A percentile compares a stretch with the other conserved stretches of the same genome.
Conservation (phyloP, 1,140 invertebrate species). For the Bombus pyrosoma region DNA sequence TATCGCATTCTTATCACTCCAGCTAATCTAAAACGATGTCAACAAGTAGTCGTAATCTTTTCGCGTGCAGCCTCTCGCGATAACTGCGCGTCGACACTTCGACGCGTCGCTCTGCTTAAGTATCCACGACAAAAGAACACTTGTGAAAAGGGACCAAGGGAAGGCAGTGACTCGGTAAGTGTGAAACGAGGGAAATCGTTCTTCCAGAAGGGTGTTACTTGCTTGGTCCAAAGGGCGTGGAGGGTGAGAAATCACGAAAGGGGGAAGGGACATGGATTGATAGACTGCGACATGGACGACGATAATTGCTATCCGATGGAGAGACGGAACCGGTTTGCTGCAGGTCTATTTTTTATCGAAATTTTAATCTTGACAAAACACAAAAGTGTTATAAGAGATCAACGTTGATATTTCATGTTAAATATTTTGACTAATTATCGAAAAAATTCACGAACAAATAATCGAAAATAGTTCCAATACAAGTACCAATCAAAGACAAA, state of each 20-base stretch:
- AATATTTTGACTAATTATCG: not conserved
- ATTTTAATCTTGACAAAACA: not conserved
- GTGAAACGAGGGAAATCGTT: conserved; percentile 57
- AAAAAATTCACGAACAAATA: not conserved
- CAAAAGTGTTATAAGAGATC: not conserved
- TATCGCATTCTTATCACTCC: not conserved
- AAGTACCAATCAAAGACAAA: no score
- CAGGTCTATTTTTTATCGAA: not conserved
- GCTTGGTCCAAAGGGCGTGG: not conserved
- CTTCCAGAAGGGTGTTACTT: conserved; percentile 23
- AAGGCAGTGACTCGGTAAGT: conserved; percentile 36
- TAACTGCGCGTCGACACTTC: conserved; percentile 32
- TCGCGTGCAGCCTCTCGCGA: conserved; percentile 33
- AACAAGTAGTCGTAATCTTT: conserved; percentile 46
- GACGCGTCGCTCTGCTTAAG: conserved; percentile 9
- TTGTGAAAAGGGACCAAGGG: conserved; percentile 36
- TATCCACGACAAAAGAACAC: conserved; percentile 27
- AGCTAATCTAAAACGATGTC: conserved; percentile 19
- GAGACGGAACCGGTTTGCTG: not conserved
- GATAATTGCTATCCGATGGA: conserved; percentile 68
- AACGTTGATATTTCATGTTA: not conserved
- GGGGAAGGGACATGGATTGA: conserved; percentile 33
- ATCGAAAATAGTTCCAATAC: no score
- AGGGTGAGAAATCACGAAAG: not conserved
- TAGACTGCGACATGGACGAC: conserved; percentile 23